Evolutionary conservation across 37 sponge, comb jelly and placozoan genomes (phyloP).

Genomic region (Geodia barretti): DNA sequence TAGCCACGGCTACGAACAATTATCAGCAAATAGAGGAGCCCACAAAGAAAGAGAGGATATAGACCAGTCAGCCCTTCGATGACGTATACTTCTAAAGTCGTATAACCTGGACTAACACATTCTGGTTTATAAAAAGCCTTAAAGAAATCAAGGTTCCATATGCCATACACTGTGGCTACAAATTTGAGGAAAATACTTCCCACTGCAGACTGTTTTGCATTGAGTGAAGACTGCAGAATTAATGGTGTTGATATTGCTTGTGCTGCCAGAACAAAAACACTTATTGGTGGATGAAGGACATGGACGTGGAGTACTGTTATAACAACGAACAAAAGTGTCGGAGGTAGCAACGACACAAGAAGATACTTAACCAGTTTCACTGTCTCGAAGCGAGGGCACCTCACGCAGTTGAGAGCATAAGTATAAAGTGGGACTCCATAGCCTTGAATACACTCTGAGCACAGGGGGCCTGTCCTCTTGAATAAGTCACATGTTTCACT

Average conservation of each 20-base stretch:
- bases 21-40: not conserved
- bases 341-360: not conserved
- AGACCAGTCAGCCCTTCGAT: not conserved
- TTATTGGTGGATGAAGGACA: not conserved
- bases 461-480: not conserved
- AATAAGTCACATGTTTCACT: not conserved
- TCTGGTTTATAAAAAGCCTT: not conserved
- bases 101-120: not conserved
- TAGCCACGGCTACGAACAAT: not conserved
- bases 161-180: not conserved
- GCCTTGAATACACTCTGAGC: not conserved
- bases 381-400: not conserved
- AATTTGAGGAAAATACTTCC: not conserved
- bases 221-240: not conserved
- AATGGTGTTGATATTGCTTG: not conserved
- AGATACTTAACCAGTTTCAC: not conserved
- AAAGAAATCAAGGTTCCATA: slow-evolving; percentile 10
- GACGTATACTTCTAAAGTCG: not conserved
- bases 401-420: not conserved
- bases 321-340: not conserved
- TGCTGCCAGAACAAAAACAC: not conserved
- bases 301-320: not conserved
- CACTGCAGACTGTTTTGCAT: not conserved
- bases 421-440: not conserved
- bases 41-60: not conserved